A percentile compares a stretch with the other conserved stretches of the same genome.
Conservation (phyloP, 2,888 invertebrate species). For the Idaea aversata region DNA sequence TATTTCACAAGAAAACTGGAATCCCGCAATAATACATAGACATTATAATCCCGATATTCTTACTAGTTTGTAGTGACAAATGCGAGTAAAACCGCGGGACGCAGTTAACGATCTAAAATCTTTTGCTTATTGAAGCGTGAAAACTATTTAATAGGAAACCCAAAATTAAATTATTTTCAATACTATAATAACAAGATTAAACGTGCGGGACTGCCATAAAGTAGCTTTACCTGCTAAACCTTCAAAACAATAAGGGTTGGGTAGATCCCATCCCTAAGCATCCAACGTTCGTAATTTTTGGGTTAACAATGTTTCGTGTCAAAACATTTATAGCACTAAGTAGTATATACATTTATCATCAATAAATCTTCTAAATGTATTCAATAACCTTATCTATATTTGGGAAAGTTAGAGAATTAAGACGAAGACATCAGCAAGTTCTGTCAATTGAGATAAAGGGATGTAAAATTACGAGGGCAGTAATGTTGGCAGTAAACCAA, state of each 20-base stretch:
- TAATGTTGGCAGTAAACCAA: slow-evolving; percentile 61
- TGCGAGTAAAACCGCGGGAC: neutral
- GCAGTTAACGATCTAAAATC: slow-evolving; percentile 4
- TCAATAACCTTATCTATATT: slow-evolving; percentile 46
- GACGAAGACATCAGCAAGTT: slow-evolving; percentile 67
- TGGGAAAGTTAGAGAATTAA: slow-evolving; percentile 44
- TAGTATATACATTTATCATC: slow-evolving; percentile 26
- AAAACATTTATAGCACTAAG: slow-evolving; percentile 23
- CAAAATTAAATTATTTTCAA: slow-evolving; percentile 20
- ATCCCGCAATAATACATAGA: too few species aligned
- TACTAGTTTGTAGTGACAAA: too few species aligned
- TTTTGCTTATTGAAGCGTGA: neutral
- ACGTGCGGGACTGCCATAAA: slow-evolving; percentile 25
- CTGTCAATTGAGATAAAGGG: slow-evolving; percentile 71
- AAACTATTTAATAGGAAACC: neutral
- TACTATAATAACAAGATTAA: slow-evolving; percentile 30
- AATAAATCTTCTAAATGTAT: slow-evolving; percentile 44
- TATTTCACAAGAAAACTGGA: too few species aligned
- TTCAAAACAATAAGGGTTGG: slow-evolving; percentile 26
- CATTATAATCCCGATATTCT: too few species aligned
- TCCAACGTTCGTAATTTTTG: slow-evolving; percentile 27
- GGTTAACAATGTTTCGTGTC: slow-evolving; percentile 25
- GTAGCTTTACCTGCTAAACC: slow-evolving; percentile 22
- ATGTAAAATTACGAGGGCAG: slow-evolving; percentile 69
- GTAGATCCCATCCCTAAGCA: slow-evolving; percentile 23